Conservation (phyloP, 2,888 invertebrate species). For the Sarcophaga caerulescens region DNA sequence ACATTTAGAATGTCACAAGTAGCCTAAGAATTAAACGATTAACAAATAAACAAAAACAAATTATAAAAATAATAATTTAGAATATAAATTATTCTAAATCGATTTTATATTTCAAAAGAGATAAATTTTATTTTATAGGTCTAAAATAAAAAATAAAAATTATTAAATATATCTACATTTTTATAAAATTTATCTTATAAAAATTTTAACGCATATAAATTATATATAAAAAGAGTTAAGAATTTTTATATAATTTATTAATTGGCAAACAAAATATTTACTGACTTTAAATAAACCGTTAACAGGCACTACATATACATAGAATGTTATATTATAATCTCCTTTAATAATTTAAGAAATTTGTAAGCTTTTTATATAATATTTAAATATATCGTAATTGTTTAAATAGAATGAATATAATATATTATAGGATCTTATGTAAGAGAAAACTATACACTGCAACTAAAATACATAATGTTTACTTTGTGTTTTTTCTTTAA, state of each 20-base stretch:
- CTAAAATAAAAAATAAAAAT: too few relatives aligned
- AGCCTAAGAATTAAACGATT: too few relatives aligned
- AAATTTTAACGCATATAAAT: too few relatives aligned
- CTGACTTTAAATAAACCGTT: conserved; percentile 26
- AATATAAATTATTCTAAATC: too few relatives aligned
- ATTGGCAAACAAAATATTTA: conserved; percentile 16
- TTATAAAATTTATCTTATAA: conserved; percentile 12
- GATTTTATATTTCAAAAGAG: too few relatives aligned
- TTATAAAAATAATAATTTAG: too few relatives aligned
- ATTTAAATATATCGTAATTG: too few relatives aligned
- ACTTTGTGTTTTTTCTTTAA: conserved; percentile 33
- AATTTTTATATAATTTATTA: conserved; percentile 51
- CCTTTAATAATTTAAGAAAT: conserved; percentile 33
- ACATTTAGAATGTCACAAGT: too few relatives aligned
- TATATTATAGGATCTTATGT: not conserved
- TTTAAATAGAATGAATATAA: too few relatives aligned
- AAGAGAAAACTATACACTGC: conserved; percentile 55
- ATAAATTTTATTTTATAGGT: too few relatives aligned
- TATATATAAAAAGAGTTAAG: not conserved
- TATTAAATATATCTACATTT: conserved; percentile 18
- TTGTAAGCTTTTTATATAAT: not conserved
- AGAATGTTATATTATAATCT: conserved; percentile 29
- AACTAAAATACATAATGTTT: conserved; percentile 51
- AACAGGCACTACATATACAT: conserved; percentile 58
- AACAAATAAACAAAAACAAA: too few relatives aligned